Conservation (phyloP, 2,113 vertebrate species). For the Ailurus styani region DNA sequence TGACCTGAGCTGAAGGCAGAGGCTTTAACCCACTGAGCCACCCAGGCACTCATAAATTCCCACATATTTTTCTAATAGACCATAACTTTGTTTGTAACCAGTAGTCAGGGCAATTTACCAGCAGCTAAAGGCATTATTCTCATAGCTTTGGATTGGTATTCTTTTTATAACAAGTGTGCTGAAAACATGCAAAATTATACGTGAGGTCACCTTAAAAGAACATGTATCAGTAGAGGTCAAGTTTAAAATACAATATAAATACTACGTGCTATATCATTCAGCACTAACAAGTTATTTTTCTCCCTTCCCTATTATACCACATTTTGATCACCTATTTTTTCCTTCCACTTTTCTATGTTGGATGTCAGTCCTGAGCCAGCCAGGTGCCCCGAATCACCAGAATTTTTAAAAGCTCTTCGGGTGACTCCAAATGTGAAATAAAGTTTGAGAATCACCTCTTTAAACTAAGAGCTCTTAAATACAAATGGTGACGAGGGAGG, state of each 20-base stretch:
- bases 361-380: neutral
- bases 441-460: neutral
- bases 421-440: neutral
- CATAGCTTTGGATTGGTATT: neutral
- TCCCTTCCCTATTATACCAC: neutral
- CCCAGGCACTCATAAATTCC: no score
- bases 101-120: neutral
- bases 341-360: neutral
- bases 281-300: neutral
- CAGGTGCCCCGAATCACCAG: neutral
- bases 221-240: neutral
- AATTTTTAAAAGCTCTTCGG: neutral
- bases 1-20: no score
- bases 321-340: conserved; percentile 9
- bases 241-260: neutral
- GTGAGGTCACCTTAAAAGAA: neutral
- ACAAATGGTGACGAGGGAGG: neutral
- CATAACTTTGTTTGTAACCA: neutral
- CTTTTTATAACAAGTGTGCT: neutral
- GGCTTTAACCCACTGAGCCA: no score
- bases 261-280: neutral
- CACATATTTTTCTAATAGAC: neutral
- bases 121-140: neutral
- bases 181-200: neutral
- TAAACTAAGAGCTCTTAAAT: neutral